Base-by-base conservation (phyloP, 2,888 invertebrate genomes). In the Leptodirus hochenwartii region DNA sequence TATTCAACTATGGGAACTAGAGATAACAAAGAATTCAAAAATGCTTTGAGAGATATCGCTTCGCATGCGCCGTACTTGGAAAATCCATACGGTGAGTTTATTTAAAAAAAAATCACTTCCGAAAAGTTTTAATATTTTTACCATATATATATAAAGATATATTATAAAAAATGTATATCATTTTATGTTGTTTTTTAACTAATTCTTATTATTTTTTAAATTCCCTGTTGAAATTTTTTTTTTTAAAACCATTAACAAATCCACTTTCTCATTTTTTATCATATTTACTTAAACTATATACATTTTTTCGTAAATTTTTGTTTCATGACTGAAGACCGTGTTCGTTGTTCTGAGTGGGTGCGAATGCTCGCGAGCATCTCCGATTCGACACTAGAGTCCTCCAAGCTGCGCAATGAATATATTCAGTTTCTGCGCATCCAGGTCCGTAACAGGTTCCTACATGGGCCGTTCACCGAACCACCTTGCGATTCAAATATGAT, bases 281-380 rank as follows among this genome's bases (percentile, higher is more conserved):
- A n/a, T n/a, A n/a, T n/a, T n/a, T n/a, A n/a, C n/a, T n/a, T 20
- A 20, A 20, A n/a, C 20, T 20, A 17, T 16, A 29, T 1, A 17
- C 10, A 31, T 20, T 31, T 5, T 30, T 11, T 15, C 8, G 2
- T 3, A n/a, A 12, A 23, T 28, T 26, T 12, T n/a, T 29, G 8
- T 27, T 22, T 23, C 8, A 26, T 39, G n/a, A n/a, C n/a, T 39
- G 15, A 30, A 59, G 66, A 65, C 45, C 53, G 66, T 24, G 63
- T 65, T 5, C 48, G 61, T 35, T 58, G 59, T 35, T 53, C 57
- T 13, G 62, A 65, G 46, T 66, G 66, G 66, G 46, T 54, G 2
- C 47, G 61, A 33, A 61, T 59, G 43, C 41, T 66, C 4, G 45
- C 53, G 2, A 49, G 51, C 17, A 41, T 64, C 25, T 50, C 59